These are phyloP conservation scores for Smutsia gigantea DNA, from an alignment of 2,797 vertebrate genomes.

Conservation along the genomic window DNA sequence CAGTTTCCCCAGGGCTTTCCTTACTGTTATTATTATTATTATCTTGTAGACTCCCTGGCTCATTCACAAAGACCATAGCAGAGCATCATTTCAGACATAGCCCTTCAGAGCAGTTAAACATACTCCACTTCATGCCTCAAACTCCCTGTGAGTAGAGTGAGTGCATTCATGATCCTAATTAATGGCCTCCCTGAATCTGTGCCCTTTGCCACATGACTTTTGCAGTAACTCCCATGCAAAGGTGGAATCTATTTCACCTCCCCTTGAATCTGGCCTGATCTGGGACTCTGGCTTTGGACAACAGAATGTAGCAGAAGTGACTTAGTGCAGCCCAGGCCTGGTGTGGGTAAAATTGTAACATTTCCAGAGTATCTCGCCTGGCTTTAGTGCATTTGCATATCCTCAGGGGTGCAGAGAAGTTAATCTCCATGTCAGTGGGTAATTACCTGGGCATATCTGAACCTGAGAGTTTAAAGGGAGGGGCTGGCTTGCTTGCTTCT, in stretches of 20 bases:
- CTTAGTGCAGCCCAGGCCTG: rapidly evolving
- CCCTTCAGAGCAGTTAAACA: not conserved
- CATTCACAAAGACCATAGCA: not conserved
- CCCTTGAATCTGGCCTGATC: not conserved
- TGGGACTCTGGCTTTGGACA: not conserved
- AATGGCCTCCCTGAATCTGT: not conserved
- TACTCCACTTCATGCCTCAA: not conserved
- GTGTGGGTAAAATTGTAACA: not conserved
- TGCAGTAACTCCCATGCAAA: too few species aligned
- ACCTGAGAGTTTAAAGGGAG: too few species aligned
- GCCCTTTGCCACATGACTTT: not conserved
- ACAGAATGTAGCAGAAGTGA: not conserved
- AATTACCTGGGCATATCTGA: too few species aligned
- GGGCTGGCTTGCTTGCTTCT: too few species aligned
- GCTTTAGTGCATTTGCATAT: too few species aligned
- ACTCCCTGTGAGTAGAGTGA: not conserved
- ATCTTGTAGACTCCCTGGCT: not conserved
- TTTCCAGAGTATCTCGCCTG: too few species aligned
- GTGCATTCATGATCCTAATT: rapidly evolving
- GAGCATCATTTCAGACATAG: not conserved
- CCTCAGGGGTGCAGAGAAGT: too few species aligned
- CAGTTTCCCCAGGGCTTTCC: not conserved
- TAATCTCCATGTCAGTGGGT: too few species aligned
- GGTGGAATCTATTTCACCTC: not conserved
- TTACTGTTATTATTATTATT: too few species aligned